Evolutionary conservation across 2,888 invertebrate genomes (phyloP), one percentile per base, ranked within the genome.

Genomic region (Troides aeacus): DNA sequence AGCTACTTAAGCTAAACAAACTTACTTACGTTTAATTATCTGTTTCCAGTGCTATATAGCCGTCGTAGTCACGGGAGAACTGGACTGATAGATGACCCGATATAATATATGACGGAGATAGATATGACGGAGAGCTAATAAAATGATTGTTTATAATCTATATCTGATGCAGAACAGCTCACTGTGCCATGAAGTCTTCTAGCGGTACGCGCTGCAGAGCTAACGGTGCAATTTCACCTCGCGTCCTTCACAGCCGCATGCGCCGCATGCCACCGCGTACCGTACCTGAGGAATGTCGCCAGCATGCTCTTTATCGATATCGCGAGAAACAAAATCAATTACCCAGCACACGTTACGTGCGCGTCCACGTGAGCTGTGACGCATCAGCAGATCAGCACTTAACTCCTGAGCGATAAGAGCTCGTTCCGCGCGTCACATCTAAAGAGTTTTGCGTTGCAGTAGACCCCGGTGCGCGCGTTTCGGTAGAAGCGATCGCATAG

Each of bases 321-420:
- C 73, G 65, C 72, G 65, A 71, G 72, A 72, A 72, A 72, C 71
- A 67, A 70, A 77, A 77, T 77, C 77, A 74, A 76, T 77, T 77
- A 76, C 65, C 62, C 46, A 62, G 66, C 67, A 62, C 58, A 21
- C 59, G 61, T 58, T 70, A 39, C 72, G 64, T 68, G 71, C 64
- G 65, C 42, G 50, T 42, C 60, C 73, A 73, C 72, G 74, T 74
- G 72, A 68, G 59, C 6, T 56, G 56, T 24, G 21, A 60, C 30
- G 15, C 57, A 24, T 10, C 1, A 36, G 36, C 2, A 42, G 59
- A 64, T 57, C 8, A n/a, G 65, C n/a, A 56, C 65, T 42, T 65
- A 62, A 57, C 2, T 10, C 46, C 7, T n/a, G n/a, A 24, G 46
- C 42, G 46, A 62, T 69, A 69, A 65, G 61, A 62, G 46, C 36